These are phyloP conservation scores for Micrastur ruficollis DNA, from an alignment of 2,797 vertebrate genomes.

Conservation along the genomic window DNA sequence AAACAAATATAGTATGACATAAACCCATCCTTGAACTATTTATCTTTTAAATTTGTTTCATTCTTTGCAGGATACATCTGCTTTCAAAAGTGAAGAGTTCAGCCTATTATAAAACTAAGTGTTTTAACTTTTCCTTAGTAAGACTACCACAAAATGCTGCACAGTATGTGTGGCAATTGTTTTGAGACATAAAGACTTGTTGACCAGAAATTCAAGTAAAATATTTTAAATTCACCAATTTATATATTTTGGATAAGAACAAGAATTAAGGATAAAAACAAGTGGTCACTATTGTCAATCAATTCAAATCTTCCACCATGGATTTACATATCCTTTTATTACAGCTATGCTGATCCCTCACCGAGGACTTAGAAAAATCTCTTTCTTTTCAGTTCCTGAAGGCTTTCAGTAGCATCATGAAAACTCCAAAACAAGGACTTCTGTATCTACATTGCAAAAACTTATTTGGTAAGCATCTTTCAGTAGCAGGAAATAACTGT, in stretches of 20 bases:
- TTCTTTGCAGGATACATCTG: neutral
- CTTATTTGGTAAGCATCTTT: constrained; percentile 35
- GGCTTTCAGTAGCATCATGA: neutral
- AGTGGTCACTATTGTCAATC: neutral
- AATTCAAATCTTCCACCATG: neutral
- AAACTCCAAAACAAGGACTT: neutral
- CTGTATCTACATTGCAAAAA: constrained; percentile 20
- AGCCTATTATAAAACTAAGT: neutral
- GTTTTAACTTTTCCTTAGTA: neutral
- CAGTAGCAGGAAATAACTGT: constrained; percentile 50
- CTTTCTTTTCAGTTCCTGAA: neutral
- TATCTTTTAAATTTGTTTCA: neutral
- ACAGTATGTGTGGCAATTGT: neutral
- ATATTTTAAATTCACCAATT: neutral
- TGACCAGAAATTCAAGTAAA: neutral
- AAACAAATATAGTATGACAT: neutral
- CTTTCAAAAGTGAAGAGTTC: neutral
- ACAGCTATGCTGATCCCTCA: neutral
- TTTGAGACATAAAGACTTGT: neutral
- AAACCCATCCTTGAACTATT: neutral
- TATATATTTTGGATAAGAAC: neutral
- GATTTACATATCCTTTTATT: neutral
- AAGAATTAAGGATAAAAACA: neutral
- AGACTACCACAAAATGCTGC: neutral
- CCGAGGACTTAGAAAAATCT: neutral